Conservation (phyloP, 2,888 invertebrate genomes). For the Epirrita christyi region DNA sequence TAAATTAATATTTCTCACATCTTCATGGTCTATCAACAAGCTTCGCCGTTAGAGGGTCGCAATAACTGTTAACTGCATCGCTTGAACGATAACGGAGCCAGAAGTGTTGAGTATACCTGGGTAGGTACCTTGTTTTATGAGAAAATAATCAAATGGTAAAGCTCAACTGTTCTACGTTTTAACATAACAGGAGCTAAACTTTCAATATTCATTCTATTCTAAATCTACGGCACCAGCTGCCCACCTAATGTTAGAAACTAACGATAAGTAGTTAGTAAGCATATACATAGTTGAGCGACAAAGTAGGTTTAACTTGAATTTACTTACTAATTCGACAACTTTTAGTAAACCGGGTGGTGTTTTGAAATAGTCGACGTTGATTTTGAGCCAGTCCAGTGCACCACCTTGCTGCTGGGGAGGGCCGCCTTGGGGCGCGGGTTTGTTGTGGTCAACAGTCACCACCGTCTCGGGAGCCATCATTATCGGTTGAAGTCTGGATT, state of each 20-base stretch:
- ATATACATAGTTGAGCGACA: background rate
- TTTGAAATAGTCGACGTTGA: constrained; percentile 92
- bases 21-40: constrained; percentile 29
- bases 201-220: background rate
- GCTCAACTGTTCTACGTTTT: background rate
- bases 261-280: background rate
- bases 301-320: constrained; percentile 8
- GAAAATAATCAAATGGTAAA: background rate
- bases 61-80: constrained; percentile 38
- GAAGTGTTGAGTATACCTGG: constrained; percentile 13
- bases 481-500: constrained; percentile 52
- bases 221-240: background rate
- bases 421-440: constrained; percentile 63
- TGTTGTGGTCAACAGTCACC: constrained; percentile 90
- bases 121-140: background rate
- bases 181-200: background rate
- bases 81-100: constrained; percentile 31
- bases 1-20: constrained; percentile 14
- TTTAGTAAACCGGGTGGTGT: constrained; percentile 93
- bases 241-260: constrained; percentile 2
- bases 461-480: constrained; percentile 94
- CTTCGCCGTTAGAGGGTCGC: constrained; percentile 38
- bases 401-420: constrained; percentile 81
- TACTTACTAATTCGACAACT: constrained; percentile 91
- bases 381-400: constrained; percentile 88